A percentile compares a stretch with the other conserved stretches of the same genome.
phyloP scores from a whole-genome alignment of 2,113 vertebrate species.

The Ellobius talpinus region DNA sequence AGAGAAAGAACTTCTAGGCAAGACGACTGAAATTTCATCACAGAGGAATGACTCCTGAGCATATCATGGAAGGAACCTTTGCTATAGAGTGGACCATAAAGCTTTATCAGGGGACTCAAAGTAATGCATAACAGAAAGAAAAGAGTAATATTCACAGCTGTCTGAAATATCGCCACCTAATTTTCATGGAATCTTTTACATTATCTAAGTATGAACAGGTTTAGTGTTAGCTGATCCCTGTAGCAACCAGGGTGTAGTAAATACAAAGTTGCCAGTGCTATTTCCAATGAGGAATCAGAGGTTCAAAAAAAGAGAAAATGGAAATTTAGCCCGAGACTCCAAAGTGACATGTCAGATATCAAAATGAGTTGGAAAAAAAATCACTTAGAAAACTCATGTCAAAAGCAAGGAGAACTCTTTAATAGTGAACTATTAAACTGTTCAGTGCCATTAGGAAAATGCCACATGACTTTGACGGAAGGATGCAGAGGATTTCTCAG shows the following conservation, averaged over 20 bases:
- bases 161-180: not conserved
- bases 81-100: not conserved
- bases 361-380: not conserved
- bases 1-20: not conserved
- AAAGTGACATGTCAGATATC: not conserved
- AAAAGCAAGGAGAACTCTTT: not conserved
- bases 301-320: not conserved
- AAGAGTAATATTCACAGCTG: not conserved
- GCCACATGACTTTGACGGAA: not conserved
- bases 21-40: not conserved
- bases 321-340: constrained; percentile 22
- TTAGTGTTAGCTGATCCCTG: not conserved
- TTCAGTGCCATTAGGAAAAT: not conserved
- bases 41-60: not conserved
- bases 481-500: not conserved
- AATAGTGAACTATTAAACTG: not conserved
- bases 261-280: not conserved
- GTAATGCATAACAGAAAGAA: not conserved
- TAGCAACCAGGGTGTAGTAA: not conserved
- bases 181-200: not conserved
- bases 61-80: not conserved
- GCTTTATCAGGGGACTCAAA: not conserved
- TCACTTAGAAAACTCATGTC: not conserved
- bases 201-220: not conserved
- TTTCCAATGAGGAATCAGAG: not conserved